phyloP scores from a whole-genome alignment of 2,888 invertebrate species.

The Parthenolecanium corni region DNA sequence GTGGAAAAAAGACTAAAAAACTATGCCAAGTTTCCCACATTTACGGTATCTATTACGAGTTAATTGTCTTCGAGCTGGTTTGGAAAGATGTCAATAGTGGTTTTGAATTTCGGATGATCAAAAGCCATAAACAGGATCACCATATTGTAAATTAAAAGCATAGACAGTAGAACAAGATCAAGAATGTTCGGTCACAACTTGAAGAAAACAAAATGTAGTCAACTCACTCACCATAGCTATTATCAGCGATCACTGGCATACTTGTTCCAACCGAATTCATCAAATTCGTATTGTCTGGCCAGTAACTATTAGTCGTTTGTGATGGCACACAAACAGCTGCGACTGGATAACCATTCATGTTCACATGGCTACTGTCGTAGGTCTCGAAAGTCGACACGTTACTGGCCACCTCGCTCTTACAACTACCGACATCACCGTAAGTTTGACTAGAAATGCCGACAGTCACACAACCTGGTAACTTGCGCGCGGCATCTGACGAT shows the following conservation, averaged over 20 bases:
- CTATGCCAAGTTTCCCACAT: too few relatives aligned
- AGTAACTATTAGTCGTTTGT: not conserved
- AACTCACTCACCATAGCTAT: too few relatives aligned
- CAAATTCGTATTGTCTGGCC: not conserved
- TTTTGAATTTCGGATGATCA: too few relatives aligned
- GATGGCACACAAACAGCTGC: not conserved
- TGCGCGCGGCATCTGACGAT: not conserved
- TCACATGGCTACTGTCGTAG: not conserved
- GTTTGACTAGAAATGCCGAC: constrained; percentile 1
- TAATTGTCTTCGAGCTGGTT: too few relatives aligned
- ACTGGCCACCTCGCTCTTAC: not conserved
- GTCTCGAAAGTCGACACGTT: not conserved
- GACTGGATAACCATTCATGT: not conserved
- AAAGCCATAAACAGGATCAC: too few relatives aligned
- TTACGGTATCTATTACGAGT: too few relatives aligned
- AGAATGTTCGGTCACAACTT: too few relatives aligned
- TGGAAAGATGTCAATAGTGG: too few relatives aligned
- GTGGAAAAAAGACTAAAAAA: too few relatives aligned
- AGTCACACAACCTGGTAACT: constrained; percentile 1
- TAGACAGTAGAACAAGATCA: too few relatives aligned
- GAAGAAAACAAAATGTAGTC: too few relatives aligned
- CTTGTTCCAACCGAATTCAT: not conserved
- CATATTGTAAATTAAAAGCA: too few relatives aligned
- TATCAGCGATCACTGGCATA: not conserved
- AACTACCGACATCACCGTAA: not conserved